Evolutionary conservation across 2,113 vertebrate species (phyloP).

Genomic region (Apeltes quadracus): DNA sequence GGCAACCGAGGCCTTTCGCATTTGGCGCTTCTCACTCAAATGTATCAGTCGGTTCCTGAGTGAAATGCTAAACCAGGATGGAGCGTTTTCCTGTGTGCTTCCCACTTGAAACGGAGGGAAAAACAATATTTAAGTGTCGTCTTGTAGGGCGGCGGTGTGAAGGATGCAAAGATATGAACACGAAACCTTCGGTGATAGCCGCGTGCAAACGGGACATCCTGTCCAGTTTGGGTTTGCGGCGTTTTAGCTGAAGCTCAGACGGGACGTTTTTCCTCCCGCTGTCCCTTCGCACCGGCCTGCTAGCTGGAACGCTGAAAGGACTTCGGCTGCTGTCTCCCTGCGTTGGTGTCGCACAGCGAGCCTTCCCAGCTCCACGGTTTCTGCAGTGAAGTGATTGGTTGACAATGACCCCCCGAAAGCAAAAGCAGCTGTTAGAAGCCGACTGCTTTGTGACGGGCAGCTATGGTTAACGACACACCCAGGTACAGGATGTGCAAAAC

Average conservation of each 20-base stretch:
- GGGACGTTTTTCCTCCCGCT: slow-evolving; percentile 30
- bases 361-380: slow-evolving; percentile 38
- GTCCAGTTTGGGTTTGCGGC: slow-evolving; percentile 44
- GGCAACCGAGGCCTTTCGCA: slow-evolving; percentile 34
- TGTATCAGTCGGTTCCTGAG: slow-evolving; percentile 42
- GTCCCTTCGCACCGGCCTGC: slow-evolving; percentile 55
- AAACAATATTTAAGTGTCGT: slow-evolving; percentile 21
- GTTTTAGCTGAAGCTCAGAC: slow-evolving; percentile 33
- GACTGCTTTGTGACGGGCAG: slow-evolving; percentile 16
- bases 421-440: slow-evolving; percentile 44
- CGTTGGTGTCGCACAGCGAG: slow-evolving; percentile 33
- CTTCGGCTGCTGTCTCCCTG: slow-evolving; percentile 29
- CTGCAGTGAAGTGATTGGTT: slow-evolving; percentile 27
- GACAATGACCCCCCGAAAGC: slow-evolving; percentile 42
- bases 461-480: slow-evolving; percentile 22
- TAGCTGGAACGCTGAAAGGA: slow-evolving; percentile 38
- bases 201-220: slow-evolving; percentile 62
- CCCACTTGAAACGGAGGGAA: neutral
- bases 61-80: slow-evolving; percentile 41
- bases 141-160: slow-evolving; percentile 2
- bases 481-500: slow-evolving; percentile 12
- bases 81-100: slow-evolving; percentile 57
- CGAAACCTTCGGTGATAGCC: slow-evolving; percentile 31
- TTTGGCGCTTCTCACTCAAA: slow-evolving; percentile 47
- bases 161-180: slow-evolving; percentile 43